Evolutionary conservation across 2,888 invertebrate species (phyloP).

Genomic region (Pandemis corylana): DNA sequence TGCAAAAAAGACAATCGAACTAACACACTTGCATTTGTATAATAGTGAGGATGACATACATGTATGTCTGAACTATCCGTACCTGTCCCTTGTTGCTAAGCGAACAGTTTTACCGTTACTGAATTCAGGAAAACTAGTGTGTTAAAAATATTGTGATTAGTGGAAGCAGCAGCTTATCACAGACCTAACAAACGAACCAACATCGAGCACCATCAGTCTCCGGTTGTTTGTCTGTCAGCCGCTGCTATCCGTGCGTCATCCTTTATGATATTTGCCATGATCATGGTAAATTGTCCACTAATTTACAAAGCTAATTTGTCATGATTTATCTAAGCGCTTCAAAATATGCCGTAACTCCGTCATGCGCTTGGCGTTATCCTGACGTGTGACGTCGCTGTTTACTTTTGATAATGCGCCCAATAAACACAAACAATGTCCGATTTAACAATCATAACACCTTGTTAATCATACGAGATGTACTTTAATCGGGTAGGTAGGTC

Average conservation of each 20-base stretch:
- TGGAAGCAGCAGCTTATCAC: constrained; percentile 30
- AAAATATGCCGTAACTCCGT: constrained; percentile 64
- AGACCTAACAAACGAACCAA: constrained; percentile 11
- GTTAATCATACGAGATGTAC: constrained; percentile 12
- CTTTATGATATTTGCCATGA: constrained; percentile 63
- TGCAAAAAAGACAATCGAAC: too few species aligned
- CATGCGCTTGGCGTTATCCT: constrained; percentile 47
- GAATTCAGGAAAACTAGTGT: not conserved
- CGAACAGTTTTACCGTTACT: not conserved
- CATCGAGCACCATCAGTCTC: constrained; percentile 37
- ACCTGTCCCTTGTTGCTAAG: not conserved
- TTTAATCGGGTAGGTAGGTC: not conserved
- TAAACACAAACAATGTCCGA: constrained; percentile 27
- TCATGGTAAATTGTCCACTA: constrained; percentile 66
- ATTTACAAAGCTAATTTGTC: constrained; percentile 58
- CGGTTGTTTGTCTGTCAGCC: constrained; percentile 56
- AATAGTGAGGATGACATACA: not conserved
- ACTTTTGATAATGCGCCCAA: constrained; percentile 52
- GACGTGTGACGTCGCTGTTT: constrained; percentile 54
- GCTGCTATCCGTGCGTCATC: constrained; percentile 65
- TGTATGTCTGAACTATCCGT: not conserved
- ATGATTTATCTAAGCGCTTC: constrained; percentile 71
- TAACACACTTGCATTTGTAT: too few species aligned
- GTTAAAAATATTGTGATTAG: not conserved
- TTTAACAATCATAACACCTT: constrained; percentile 21